phyloP scores from a whole-genome alignment of 2,888 invertebrate genomes.

The Rapana venosa region DNA sequence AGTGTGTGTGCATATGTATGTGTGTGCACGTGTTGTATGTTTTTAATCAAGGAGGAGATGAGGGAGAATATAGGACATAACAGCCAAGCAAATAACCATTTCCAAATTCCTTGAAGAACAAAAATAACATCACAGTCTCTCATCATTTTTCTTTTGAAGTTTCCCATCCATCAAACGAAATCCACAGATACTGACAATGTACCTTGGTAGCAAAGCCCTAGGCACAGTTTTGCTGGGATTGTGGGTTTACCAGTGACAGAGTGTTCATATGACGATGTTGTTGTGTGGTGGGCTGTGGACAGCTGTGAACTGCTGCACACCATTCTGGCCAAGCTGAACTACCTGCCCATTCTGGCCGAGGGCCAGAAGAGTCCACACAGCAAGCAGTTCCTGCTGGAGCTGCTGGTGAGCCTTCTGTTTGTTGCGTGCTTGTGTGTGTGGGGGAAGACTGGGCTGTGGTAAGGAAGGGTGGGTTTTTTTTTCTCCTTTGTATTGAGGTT shows the following conservation, averaged over 20 bases:
- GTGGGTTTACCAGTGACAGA: neutral
- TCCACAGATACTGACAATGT: too few species aligned
- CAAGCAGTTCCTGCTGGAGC: conserved; percentile 89
- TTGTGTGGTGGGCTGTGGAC: neutral
- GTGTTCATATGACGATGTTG: neutral
- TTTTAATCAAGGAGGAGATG: too few species aligned
- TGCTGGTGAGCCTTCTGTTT: conserved; percentile 84
- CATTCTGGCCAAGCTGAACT: conserved; percentile 91
- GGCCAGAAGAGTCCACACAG: conserved; percentile 78
- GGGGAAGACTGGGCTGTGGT: too few species aligned
- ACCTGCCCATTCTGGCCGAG: conserved; percentile 88
- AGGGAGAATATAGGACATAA: too few species aligned
- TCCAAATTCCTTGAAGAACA: too few species aligned
- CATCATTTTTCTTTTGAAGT: too few species aligned
- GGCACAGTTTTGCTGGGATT: neutral
- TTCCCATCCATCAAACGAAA: too few species aligned
- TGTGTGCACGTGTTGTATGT: neutral
- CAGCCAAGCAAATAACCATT: too few species aligned
- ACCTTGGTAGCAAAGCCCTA: neutral
- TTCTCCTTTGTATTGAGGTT: too few species aligned
- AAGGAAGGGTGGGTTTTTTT: too few species aligned
- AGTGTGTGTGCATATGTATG: neutral
- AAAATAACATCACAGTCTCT: too few species aligned
- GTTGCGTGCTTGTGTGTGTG: too few species aligned
- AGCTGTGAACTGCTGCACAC: conserved; percentile 84